Base-by-base conservation (phyloP, 2,888 invertebrate genomes). In the Xestia xanthographa region DNA sequence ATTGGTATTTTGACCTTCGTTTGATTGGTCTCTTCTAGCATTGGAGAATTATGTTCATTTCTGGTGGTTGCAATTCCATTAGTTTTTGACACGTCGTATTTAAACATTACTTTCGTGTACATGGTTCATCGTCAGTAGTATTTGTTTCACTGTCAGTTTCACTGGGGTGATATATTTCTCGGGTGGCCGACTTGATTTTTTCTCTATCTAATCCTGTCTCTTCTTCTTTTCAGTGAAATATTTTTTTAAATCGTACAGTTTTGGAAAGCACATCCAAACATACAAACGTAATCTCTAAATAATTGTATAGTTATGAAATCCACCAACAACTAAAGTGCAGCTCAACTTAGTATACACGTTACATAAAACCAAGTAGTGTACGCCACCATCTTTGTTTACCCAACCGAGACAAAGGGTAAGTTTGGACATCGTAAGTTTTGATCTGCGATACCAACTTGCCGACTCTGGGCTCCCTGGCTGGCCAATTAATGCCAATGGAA, bases 371-470 rank as follows among this genome's bases (percentile, higher is more conserved):
- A 67, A 70, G 38, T 68, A 43, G 45, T 43, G 66, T 60, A 45
- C n/a, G 14, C 85, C n/a, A 43, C 71, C 48, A 45, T 53, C 43
- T 12, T 43, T 75, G 79, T 86, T 82, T 86, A 86, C 75, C 68
- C 63, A 72, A 45, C 78, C 9, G 50, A 78, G 65, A 82, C 84
- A 87, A 88, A 82, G 87, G 80, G 66, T 69, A 85, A 87, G 50
- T 87, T 86, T 60, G 79, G 82, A 82, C 83, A 79, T 48, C 77
- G 72, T 58, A 80, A 83, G 82, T 85, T 88, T 82, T 73, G 81
- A 84, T 82, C 89, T 81, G 63, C 67, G 82, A 83, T 81, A 81
- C 73, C 14, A 56, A 78, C 66, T 81, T 82, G 67, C 69, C 17
- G 48, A 45, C 72, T 79, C 48, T 50, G 74, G 66, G 67, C 68